Evolutionary conservation across 1,140 invertebrate genomes (phyloP).

Genomic region (Teleogryllus occipitalis): DNA sequence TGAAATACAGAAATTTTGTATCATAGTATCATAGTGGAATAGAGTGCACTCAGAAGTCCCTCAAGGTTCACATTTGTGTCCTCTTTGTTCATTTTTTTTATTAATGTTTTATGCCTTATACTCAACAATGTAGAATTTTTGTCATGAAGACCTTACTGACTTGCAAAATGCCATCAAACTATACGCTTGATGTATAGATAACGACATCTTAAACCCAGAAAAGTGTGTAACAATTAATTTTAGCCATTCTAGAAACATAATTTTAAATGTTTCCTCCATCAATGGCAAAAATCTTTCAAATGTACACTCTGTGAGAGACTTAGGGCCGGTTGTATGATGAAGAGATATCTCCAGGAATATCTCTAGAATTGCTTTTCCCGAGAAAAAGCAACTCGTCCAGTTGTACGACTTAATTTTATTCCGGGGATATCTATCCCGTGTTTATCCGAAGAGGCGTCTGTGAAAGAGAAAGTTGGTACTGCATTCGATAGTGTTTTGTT

Average conservation of each 20-base stretch:
- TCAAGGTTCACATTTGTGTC: not conserved
- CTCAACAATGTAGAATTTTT: not conserved
- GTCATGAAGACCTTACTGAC: no score
- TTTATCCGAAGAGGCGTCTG: no score
- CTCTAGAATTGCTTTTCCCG: no score
- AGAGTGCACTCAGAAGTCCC: not conserved
- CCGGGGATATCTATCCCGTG: no score
- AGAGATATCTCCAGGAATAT: no score
- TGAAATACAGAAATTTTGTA: not conserved
- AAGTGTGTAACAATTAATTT: not conserved
- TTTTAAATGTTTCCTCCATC: not conserved
- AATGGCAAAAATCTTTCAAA: not conserved
- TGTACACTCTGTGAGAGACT: not conserved
- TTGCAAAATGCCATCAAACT: no score
- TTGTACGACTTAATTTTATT: no score
- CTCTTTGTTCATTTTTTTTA: not conserved
- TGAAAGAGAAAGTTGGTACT: no score
- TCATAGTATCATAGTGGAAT: not conserved
- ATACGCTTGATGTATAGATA: not conserved
- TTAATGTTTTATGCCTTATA: not conserved
- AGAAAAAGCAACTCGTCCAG: no score
- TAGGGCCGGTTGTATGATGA: no score
- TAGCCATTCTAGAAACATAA: not conserved
- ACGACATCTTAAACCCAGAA: not conserved
- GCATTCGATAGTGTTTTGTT: no score